Percentiles rank a stretch among this genome's conserved stretches.
phyloP scores from a whole-genome alignment of 2,113 vertebrate species.

The Epinephelus cyanopodus region DNA sequence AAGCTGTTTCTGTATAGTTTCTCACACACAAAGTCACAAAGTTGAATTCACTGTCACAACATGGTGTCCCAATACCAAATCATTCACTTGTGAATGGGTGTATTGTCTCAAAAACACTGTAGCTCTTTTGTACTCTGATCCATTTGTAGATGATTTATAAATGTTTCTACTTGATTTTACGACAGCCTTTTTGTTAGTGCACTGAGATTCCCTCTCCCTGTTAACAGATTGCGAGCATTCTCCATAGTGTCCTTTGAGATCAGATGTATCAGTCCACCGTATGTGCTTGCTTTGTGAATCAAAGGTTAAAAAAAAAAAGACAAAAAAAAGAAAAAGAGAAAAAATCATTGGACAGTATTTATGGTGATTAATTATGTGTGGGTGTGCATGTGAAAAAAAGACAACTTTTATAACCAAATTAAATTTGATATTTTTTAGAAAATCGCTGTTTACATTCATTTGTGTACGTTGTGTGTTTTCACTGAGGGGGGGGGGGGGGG shows the following conservation, averaged over 20 bases:
- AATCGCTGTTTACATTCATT: not conserved
- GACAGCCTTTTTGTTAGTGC: slow-evolving; percentile 93
- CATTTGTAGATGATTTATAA: slow-evolving; percentile 97
- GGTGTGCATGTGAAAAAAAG: slow-evolving; percentile 90
- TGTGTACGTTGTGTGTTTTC: not conserved
- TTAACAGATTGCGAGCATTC: slow-evolving; percentile 86
- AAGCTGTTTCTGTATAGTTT: slow-evolving; percentile 53
- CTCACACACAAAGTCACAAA: slow-evolving; percentile 31
- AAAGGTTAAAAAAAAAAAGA: slow-evolving; percentile 72
- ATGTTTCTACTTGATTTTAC: slow-evolving; percentile 97
- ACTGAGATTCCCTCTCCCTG: slow-evolving; percentile 78
- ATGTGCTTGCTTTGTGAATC: slow-evolving; percentile 89
- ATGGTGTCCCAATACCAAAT: slow-evolving; percentile 63
- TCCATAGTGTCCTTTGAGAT: slow-evolving; percentile 91
- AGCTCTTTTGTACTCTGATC: slow-evolving; percentile 91
- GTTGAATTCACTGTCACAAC: slow-evolving; percentile 19
- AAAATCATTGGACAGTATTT: slow-evolving; percentile 83
- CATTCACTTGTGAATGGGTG: slow-evolving; percentile 69
- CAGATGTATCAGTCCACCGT: slow-evolving; percentile 86
- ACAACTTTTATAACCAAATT: slow-evolving; percentile 93
- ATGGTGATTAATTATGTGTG: slow-evolving; percentile 90
- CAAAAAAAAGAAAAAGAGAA: slow-evolving; percentile 64
- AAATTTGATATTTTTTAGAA: slow-evolving; percentile 95
- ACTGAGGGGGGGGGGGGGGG: too few relatives aligned
- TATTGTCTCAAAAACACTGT: slow-evolving; percentile 77